Evolutionary conservation across 1,140 invertebrate species (phyloP), one percentile per base, ranked within the genome.

Genomic region (Chrysoperla carnea): DNA sequence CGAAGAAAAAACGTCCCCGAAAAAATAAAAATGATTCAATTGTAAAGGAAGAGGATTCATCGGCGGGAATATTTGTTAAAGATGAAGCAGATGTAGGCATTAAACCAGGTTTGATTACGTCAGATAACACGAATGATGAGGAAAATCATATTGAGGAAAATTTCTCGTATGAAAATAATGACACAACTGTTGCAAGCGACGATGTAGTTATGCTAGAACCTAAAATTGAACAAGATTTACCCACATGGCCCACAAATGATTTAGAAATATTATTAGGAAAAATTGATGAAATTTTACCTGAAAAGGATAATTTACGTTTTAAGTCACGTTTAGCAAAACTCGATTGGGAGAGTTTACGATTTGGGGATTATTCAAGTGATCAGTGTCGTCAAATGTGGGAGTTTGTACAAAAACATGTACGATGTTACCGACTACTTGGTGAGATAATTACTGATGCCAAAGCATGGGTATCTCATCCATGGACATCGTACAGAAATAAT

Each of bases 371-470:
- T 45, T 49, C 58, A 12, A 41, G 48, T 13, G 51, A 52, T 17
- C 57, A 68, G 9, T 70, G 67, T 48, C 65, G 65, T 46, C 52
- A 55, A 35, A 60, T 60, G 42, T 68, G 65, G 64, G 39, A 45
- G 12, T 40, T 52, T 31, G 47, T 69, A 29, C 52, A 59, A 38
- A 59, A 58, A 41, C 49, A 62, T 45, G 42, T 69, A 9, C 48
- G 69, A 12, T 48, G 60, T 12, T 70, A 59, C 52, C 47, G 68
- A 12, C 51, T 68, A 29, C 50, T 71, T 23, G 51, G 50, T 7
- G 69, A 71, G 53, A 46, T 71, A 31, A 44, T 69, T 5, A 47
- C 51, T 27, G 68, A 70, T 56, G 65, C 67, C 4, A 60, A 61
- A 43, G 52, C 55, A 37, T 69, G 64, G 61, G 48, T 64, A 12